Base-by-base conservation (phyloP, 1,140 invertebrate genomes). In the Luehdorfia chinensis region DNA sequence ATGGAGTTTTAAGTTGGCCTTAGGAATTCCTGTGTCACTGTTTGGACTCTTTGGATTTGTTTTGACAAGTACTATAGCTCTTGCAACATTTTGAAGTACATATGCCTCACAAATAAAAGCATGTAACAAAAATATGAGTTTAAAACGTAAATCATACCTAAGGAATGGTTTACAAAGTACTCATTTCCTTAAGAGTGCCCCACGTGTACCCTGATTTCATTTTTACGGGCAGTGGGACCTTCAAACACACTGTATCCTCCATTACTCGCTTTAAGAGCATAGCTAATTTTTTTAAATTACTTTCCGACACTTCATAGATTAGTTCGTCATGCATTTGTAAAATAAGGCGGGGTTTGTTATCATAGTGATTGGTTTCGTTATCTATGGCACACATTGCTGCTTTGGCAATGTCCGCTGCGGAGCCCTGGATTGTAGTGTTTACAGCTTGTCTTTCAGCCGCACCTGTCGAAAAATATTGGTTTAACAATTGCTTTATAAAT, bases 261-360 rank as follows among this genome's bases (percentile, higher is more conserved):
- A 98, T 98, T 8, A 89, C 89, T 13, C 90, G 73, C 66, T 93
- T 93, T 9, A 98, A 81, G 25, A 95, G 89, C 47, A 71, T 73
- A 0, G 90, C 90, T 9, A 95, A 91, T 53, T 87, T 65, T 4
- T 87, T 66, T 11, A 95, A 74, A 75, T 93, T 88, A 7, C 85
- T 69, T 52, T 86, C 57, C 9, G 88, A 84, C 48, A 98, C 95
- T 89, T 99, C 97, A 69, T 95, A 98, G 14, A 99, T 92, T 0
- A 99, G 88, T 89, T 99, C 98, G 87, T 99, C 98, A 73, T 99
- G 97, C 53, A 99, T 87, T 74, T 99, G 96, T 23, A 99, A 85
- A 1, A 98, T 90, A 11, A 98, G 87, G 51, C 89, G 91, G 0
- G 90, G 72, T 71, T 88, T 66, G 52, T 75, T 47, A 49, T 33